Conservation (phyloP, 2,113 vertebrate species). For the Eulemur rufifrons region DNA sequence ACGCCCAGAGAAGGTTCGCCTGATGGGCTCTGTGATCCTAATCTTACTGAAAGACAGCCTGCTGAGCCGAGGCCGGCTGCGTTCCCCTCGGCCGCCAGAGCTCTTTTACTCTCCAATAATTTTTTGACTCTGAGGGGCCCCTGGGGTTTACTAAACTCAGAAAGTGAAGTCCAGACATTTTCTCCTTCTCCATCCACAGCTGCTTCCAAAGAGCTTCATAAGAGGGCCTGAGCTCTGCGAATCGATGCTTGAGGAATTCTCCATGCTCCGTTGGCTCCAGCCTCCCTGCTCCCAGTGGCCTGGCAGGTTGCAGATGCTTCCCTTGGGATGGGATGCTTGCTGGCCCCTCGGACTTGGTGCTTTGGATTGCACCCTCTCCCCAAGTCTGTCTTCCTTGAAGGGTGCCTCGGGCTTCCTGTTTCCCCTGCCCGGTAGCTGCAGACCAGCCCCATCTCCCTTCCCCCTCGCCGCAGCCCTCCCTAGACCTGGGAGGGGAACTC, state of each 20-base stretch:
- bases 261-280: not conserved
- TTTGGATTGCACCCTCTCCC: not conserved
- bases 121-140: not conserved
- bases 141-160: not conserved
- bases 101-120: not conserved
- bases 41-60: not conserved
- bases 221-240: not conserved
- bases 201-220: not conserved
- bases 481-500: not conserved
- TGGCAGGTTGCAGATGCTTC: not conserved
- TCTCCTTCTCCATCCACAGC: not conserved
- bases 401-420: not conserved
- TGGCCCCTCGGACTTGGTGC: not conserved
- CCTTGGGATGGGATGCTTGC: not conserved
- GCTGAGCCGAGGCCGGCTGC: not conserved
- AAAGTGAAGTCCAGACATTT: not conserved
- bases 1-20: not conserved
- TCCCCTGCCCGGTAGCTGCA: not conserved
- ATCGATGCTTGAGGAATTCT: not conserved
- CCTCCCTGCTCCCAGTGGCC: not conserved
- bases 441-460: not conserved
- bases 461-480: not conserved
- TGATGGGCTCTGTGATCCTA: not conserved
- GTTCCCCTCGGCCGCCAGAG: accelerated
- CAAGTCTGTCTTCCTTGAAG: not conserved